Evolutionary conservation across 1,140 invertebrate species (phyloP), one percentile per base, ranked within the genome.

Genomic region (Aphis craccivora): DNA sequence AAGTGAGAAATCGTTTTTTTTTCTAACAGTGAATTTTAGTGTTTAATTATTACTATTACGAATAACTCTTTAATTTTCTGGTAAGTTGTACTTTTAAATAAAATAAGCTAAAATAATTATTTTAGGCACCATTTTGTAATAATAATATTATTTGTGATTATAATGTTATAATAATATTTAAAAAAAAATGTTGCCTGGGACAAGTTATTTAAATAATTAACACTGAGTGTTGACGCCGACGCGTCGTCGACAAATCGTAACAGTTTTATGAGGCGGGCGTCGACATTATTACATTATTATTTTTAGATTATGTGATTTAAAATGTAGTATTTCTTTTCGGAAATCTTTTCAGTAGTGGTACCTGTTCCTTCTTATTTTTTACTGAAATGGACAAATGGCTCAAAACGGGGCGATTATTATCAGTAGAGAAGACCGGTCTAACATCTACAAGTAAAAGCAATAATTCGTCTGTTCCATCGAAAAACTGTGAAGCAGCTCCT

Each of bases 41-140:
- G 87, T 89, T 89, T 48, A 89, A 89, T 89, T 89, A 89, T 89
- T 89, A 89, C 87, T 89, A 89, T 89, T 8, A 89, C 87, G 87
- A 89, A 53, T 89, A 89, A 89, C 87, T 89, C 87, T 89, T 89
- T 89, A 53, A 89, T 90, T 90, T 90, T 90, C 88, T 90, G 25
- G 11, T 89, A 86, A 86, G 40, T 86, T 45, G 83, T 86, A 86
- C 83, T 43, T 45, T 86, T 55, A 55, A 55, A 25, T 53, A 53
- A 53, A 53, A 53, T 53, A 53, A 53, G 51, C 51, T 55, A 55
- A 55, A 55, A 55, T 55, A 55, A 55, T 55, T 55, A 55, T 55
- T 55, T 55, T 55, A 55, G 22, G 53, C 22, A 55, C 22, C 53
- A 55, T 55, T 55, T 55, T 55, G 53, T 55, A 55, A 55, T 23